These are phyloP conservation scores for Drosophila carrolli DNA, from an alignment of 1,140 invertebrate genomes.

Conservation along the genomic window DNA sequence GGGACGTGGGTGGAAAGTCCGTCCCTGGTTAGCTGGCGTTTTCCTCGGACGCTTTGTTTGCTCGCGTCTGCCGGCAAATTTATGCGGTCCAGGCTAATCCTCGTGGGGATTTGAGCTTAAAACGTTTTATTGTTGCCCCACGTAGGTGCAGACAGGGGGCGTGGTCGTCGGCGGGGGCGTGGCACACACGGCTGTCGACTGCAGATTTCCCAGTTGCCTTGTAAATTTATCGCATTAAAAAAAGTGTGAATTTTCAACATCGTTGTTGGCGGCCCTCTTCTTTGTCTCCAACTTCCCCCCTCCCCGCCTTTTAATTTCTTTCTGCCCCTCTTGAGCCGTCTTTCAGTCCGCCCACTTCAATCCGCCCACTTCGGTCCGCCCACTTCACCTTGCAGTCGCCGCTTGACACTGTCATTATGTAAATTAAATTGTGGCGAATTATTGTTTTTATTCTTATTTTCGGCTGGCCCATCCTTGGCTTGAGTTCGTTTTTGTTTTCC, in stretches of 20 bases:
- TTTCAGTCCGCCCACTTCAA: background rate
- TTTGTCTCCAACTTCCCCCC: background rate
- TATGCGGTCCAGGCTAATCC: constrained; percentile 79
- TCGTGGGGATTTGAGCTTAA: constrained; percentile 74
- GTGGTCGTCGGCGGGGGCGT: constrained; percentile 10
- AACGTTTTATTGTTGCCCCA: constrained; percentile 73
- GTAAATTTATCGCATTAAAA: constrained; percentile 81
- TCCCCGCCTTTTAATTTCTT: constrained; percentile 56
- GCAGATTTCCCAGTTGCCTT: constrained; percentile 81
- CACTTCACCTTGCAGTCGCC: constrained; percentile 36
- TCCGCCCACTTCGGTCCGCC: background rate
- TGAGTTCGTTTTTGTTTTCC: constrained; percentile 10
- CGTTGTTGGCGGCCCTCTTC: constrained; percentile 3
- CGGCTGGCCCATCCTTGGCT: background rate
- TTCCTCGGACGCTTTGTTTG: constrained; percentile 28
- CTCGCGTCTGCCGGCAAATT: constrained; percentile 56
- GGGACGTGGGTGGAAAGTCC: background rate
- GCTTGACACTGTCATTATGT: constrained; percentile 80
- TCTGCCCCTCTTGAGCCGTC: constrained; percentile 8
- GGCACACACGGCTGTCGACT: constrained; percentile 68
- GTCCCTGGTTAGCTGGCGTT: constrained; percentile 29
- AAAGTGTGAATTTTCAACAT: constrained; percentile 72
- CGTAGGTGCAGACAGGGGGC: constrained; percentile 45
- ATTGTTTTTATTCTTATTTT: constrained; percentile 71
- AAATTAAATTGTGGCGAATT: constrained; percentile 83